These are phyloP conservation scores for Physella acuta DNA, from an alignment of 1,140 invertebrate species.

Conservation along the genomic window DNA sequence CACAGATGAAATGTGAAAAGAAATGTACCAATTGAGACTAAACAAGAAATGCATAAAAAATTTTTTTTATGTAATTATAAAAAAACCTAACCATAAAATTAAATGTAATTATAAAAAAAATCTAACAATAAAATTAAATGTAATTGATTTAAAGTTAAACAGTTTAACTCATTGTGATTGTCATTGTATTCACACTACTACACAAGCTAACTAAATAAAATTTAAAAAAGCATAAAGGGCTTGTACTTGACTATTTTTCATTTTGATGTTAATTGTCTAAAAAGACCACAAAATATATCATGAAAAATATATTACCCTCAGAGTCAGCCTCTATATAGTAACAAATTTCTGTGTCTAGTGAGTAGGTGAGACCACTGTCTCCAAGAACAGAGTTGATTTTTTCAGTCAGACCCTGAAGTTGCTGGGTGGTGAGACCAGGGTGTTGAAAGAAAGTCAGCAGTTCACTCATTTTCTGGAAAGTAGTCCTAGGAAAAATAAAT, in stretches of 20 bases:
- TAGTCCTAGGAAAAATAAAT: too few species aligned
- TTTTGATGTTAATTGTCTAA: neutral
- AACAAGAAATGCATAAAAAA: neutral
- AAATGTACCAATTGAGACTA: neutral
- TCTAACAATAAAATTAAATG: neutral
- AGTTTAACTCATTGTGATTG: neutral
- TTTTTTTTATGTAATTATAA: neutral
- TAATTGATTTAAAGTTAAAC: neutral
- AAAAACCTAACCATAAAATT: neutral
- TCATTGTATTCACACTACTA: neutral
- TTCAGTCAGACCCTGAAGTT: neutral
- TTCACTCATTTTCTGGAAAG: neutral
- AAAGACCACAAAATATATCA: neutral
- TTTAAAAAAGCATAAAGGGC: neutral
- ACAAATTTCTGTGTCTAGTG: constrained; percentile 11
- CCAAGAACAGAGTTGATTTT: constrained; percentile 7
- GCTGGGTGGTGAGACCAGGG: neutral
- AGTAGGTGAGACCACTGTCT: neutral
- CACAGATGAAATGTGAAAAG: neutral
- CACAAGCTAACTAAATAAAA: neutral
- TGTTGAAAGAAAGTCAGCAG: neutral
- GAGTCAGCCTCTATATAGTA: constrained; percentile 6
- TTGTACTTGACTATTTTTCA: neutral
- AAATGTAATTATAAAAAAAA: neutral
- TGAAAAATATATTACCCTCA: neutral